Evolutionary conservation across 1,140 invertebrate species (phyloP).

Genomic region (Panagrolaimus sp.): DNA sequence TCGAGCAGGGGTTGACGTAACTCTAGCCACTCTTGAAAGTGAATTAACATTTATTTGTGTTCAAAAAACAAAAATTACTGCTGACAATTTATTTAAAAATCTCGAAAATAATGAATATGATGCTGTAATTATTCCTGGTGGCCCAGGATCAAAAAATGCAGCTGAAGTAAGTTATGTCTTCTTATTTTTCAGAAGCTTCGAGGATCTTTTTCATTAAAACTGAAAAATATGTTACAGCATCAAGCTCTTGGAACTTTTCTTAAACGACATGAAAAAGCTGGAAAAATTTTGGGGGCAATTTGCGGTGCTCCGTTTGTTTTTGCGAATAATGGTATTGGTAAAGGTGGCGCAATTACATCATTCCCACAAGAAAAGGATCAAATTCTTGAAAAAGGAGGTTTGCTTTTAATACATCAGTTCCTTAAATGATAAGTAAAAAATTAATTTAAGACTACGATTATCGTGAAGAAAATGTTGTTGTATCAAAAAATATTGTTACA

Average conservation of each 20-base stretch:
- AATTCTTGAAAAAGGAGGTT: neutral
- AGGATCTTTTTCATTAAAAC: too few species aligned
- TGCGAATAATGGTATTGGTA: slow-evolving; percentile 72
- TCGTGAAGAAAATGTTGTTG: slow-evolving; percentile 62
- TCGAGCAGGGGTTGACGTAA: slow-evolving; percentile 72
- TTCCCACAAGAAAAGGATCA: neutral
- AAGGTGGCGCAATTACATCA: slow-evolving; percentile 72
- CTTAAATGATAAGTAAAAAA: too few species aligned
- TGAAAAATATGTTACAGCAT: too few species aligned
- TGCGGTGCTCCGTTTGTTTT: slow-evolving; percentile 83
- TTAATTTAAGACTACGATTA: slow-evolving; percentile 59
- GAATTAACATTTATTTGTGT: slow-evolving; percentile 31
- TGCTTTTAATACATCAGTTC: too few species aligned
- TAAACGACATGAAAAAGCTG: slow-evolving; percentile 71
- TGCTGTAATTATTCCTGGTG: slow-evolving; percentile 82
- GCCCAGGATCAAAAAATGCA: slow-evolving; percentile 65
- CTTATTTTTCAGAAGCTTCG: too few species aligned
- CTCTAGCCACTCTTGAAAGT: slow-evolving; percentile 37
- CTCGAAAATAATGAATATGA: slow-evolving; percentile 62
- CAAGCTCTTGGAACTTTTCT: slow-evolving; percentile 71
- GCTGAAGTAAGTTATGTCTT: neutral
- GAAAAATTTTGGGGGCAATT: slow-evolving; percentile 77
- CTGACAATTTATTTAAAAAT: slow-evolving; percentile 42
- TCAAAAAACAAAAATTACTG: slow-evolving; percentile 35
- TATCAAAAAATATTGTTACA: slow-evolving; percentile 72